Evolutionary conservation across 2,113 vertebrate species (phyloP), one percentile per base, ranked within the genome.

Genomic region (Kryptolebias marmoratus): DNA sequence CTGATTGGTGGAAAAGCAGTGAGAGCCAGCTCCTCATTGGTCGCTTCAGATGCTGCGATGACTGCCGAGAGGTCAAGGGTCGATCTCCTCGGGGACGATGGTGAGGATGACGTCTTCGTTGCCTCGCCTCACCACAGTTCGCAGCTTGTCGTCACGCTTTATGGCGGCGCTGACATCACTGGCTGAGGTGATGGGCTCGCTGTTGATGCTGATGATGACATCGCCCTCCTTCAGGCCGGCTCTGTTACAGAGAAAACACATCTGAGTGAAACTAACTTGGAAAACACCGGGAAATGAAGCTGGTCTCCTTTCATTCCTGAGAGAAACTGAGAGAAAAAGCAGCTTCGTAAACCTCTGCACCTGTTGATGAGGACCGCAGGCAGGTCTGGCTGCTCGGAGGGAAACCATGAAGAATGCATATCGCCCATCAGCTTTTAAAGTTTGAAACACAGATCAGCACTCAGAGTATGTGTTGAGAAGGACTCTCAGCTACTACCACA

Each of bases 201-300:
- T 95, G n/a, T 98, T 98, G 90, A 99, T 99, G 93, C 95, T 98
- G 88, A 99, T 98, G 77, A 99, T 98, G 92, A 99, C 94, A 0
- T 99, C 98, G 0, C 94, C 94, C 83, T 98, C 96, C 91, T 95
- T 93, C 87, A 99, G 94, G 18, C 97, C 97, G 0, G 95, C 97
- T 0, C 98, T 99, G 92, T 47, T 47, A 18, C 10, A 28, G 58
- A 61, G 22, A 42, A 11, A 39, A 45, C 15, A 36, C 5, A 16
- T 31, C 31, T 14, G 6, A 31, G 3, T 31, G 13, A 31, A 56
- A 56, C 54, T 16, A 30, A 1, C 22, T 22, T 22, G 22, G 22
- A 22, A 22, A 22, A 22, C 22, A 22, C 22, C 22, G 22, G 22
- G 22, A 22, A 22, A 22, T 22, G 22, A 22, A 22, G 22, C 22